Evolutionary conservation across 1,140 invertebrate species (phyloP).

Genomic region (Habropoda laboriosa): DNA sequence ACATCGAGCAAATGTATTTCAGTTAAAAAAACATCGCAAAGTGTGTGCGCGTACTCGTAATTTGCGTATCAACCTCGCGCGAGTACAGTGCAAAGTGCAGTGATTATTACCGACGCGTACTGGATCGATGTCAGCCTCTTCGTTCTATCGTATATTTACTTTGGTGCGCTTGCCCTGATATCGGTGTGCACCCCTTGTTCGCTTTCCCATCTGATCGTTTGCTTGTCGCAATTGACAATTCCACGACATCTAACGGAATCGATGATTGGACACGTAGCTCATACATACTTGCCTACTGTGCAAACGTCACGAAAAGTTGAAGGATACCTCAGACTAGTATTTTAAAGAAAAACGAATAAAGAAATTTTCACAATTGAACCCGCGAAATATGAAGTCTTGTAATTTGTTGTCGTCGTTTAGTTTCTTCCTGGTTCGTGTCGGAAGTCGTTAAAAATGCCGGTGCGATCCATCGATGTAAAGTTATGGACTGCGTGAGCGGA

Average conservation of each 20-base stretch:
- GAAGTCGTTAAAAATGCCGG: constrained; percentile 1
- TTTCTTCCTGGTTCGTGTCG: background rate
- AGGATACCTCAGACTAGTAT: background rate
- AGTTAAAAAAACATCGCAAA: background rate
- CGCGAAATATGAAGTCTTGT: background rate
- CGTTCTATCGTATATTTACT: constrained; percentile 41
- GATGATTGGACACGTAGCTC: too few relatives aligned
- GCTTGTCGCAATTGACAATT: constrained; percentile 8
- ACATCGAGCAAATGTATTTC: background rate
- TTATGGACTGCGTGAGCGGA: constrained; percentile 14
- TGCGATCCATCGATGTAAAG: constrained; percentile 3
- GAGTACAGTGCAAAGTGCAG: constrained; percentile 69
- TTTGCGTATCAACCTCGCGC: constrained; percentile 34
- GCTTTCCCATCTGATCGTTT: constrained; percentile 6
- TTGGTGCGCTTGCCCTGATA: constrained; percentile 41
- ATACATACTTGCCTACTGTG: too few relatives aligned
- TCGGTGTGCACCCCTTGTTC: background rate
- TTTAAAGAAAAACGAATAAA: background rate
- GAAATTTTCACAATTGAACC: background rate
- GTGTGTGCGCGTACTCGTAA: constrained; percentile 15
- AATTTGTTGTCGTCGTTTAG: background rate
- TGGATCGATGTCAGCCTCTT: constrained; percentile 39
- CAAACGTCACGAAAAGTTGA: too few relatives aligned
- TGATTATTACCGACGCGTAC: constrained; percentile 53
- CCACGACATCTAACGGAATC: background rate